A percentile compares a stretch with the other conserved stretches of the same genome.
phyloP scores from a whole-genome alignment of 2,888 invertebrate genomes.

The Minunthozetes semirufus region DNA sequence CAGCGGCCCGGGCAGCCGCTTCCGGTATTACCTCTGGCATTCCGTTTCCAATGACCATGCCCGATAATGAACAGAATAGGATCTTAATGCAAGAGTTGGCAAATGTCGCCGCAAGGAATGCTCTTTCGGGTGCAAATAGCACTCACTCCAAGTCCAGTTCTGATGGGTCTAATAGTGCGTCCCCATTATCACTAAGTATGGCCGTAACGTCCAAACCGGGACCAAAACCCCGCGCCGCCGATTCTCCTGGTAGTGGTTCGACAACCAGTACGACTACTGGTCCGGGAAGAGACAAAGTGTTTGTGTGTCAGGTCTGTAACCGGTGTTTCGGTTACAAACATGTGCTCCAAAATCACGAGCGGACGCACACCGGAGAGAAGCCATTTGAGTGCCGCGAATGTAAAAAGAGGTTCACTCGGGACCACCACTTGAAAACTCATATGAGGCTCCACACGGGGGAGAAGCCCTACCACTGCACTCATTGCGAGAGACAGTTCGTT shows the following conservation, averaged over 20 bases:
- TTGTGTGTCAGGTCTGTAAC: constrained; percentile 79
- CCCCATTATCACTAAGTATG: constrained; percentile 30
- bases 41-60: not conserved
- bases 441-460: constrained; percentile 87
- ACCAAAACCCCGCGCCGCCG: constrained; percentile 33
- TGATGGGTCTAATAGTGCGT: constrained; percentile 32
- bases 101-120: constrained; percentile 20
- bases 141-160: constrained; percentile 36
- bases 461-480: constrained; percentile 83
- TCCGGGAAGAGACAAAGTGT: constrained; percentile 61
- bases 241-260: constrained; percentile 36
- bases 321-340: constrained; percentile 89
- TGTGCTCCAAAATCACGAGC: constrained; percentile 85
- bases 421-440: constrained; percentile 88
- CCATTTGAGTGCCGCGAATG: constrained; percentile 87
- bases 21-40: constrained; percentile 21
- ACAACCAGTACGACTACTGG: constrained; percentile 35
- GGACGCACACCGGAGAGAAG: constrained; percentile 90
- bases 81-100: constrained; percentile 24
- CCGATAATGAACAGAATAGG: constrained; percentile 9
- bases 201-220: constrained; percentile 28
- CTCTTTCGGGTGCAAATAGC: constrained; percentile 25
- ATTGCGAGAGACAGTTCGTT: constrained; percentile 85
- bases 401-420: constrained; percentile 82
- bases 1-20: constrained; percentile 35